Base-by-base conservation (phyloP, 2,113 vertebrate genomes). In the Entelurus aequoreus region DNA sequence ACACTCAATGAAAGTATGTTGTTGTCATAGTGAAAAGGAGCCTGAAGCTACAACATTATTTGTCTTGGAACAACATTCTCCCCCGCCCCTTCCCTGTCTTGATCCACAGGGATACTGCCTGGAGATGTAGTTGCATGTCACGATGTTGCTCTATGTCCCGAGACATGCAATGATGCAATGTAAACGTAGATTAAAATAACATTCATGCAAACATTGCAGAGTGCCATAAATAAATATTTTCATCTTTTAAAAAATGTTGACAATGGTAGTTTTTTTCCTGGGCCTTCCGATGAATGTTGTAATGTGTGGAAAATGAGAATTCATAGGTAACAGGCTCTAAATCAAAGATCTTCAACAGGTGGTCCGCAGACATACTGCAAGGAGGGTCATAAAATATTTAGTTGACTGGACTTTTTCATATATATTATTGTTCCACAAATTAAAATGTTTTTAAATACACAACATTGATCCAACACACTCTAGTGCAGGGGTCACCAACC, bases 51-150 rank as follows among this genome's bases (percentile, higher is more conserved):
- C 52, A 63, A 46, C 48, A 11, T 35, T 65, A 65, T 80, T 81
- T 86, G 71, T 79, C 72, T 72, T 68, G 60, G 8, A 59, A 64
- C 54, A 76, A 79, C 80, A 85, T 83, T 84, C 71, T 72, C 74
- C 60, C 38, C 16, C 7, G 0, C 63, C 58, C 57, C 58, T 66
- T 74, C 50, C 59, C 54, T 55, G 13, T 46, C 61, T 59, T 40
- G 44, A 69, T 40, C 62, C 38, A 56, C 44, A 44, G 54, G 47
- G 42, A 66, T 6, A n/a, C 51, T 42, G 48, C 46, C n/a, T 66
- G 54, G 47, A 40, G 56, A 46, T 16, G 53, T 37, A 35, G 63
- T 47, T 62, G 62, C 38, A 72, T 16, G 61, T 40, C n/a, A 42
- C 28, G 28, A 37, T 19, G 6, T 38, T 55, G 48, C 35, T 15